Evolutionary conservation across 2,113 vertebrate species (phyloP).

Genomic region (Zapus hudsonius): DNA sequence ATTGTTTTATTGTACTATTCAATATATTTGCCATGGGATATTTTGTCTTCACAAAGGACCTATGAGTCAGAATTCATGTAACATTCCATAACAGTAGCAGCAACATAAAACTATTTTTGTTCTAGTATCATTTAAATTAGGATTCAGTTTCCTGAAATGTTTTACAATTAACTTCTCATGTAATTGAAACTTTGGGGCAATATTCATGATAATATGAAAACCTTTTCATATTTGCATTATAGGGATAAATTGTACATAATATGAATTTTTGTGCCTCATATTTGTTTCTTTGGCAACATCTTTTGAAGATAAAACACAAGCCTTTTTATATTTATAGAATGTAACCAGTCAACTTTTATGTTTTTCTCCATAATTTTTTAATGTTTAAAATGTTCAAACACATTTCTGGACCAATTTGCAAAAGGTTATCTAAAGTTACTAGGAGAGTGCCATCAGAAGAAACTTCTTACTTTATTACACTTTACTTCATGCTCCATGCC

Average conservation of each 20-base stretch:
- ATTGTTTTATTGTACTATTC: slow-evolving; percentile 53
- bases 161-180: slow-evolving; percentile 6
- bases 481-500: slow-evolving; percentile 46
- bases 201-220: neutral
- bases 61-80: slow-evolving; percentile 28
- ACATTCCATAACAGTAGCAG: neutral
- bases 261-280: neutral
- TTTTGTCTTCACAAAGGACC: slow-evolving; percentile 24
- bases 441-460: neutral
- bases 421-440: slow-evolving; percentile 15
- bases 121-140: slow-evolving; percentile 18
- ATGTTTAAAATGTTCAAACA: slow-evolving; percentile 33
- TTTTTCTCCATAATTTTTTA: neutral
- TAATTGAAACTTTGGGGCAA: neutral
- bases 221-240: neutral
- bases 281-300: slow-evolving; percentile 32
- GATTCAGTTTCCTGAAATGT: slow-evolving; percentile 36
- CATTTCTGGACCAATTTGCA: slow-evolving; percentile 21
- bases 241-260: neutral
- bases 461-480: slow-evolving; percentile 55
- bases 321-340: neutral
- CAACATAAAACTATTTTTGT: slow-evolving; percentile 17
- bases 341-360: neutral
- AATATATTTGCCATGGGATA: slow-evolving; percentile 48
- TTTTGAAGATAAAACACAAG: slow-evolving; percentile 4